phyloP scores from a whole-genome alignment of 2,113 vertebrate genomes.

The Pycnonotus jocosus region DNA sequence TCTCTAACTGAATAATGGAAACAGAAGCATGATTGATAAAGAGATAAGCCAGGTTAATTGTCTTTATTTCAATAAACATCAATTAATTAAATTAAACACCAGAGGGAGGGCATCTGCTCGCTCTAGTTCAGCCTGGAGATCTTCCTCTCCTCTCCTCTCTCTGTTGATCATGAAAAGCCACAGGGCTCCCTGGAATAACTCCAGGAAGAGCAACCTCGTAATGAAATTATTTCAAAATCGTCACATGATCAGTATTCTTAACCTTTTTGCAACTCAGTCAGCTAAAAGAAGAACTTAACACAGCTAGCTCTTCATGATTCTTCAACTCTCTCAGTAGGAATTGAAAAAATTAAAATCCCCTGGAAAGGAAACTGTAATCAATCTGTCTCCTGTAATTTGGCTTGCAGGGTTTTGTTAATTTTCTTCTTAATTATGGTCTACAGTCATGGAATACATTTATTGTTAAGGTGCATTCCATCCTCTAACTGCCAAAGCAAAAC shows the following conservation, averaged over 20 bases:
- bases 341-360: not conserved
- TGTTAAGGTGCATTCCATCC: not conserved
- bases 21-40: slow-evolving; percentile 49
- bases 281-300: not conserved
- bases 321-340: not conserved
- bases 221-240: not conserved
- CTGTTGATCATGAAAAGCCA: not conserved
- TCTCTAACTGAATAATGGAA: slow-evolving; percentile 26
- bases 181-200: not conserved
- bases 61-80: slow-evolving; percentile 59
- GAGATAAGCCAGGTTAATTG: slow-evolving; percentile 58
- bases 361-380: not conserved
- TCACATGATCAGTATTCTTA: not conserved
- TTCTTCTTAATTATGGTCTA: slow-evolving; percentile 18
- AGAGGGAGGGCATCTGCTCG: slow-evolving; percentile 41
- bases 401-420: not conserved
- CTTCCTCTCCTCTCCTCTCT: not conserved
- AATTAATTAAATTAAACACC: slow-evolving; percentile 59
- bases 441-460: not conserved
- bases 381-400: not conserved
- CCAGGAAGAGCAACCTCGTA: not conserved
- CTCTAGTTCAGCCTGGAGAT: not conserved
- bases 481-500: not conserved
- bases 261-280: not conserved
- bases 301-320: not conserved